phyloP scores from a whole-genome alignment of 2,888 invertebrate genomes.

The Mythimna impura region DNA sequence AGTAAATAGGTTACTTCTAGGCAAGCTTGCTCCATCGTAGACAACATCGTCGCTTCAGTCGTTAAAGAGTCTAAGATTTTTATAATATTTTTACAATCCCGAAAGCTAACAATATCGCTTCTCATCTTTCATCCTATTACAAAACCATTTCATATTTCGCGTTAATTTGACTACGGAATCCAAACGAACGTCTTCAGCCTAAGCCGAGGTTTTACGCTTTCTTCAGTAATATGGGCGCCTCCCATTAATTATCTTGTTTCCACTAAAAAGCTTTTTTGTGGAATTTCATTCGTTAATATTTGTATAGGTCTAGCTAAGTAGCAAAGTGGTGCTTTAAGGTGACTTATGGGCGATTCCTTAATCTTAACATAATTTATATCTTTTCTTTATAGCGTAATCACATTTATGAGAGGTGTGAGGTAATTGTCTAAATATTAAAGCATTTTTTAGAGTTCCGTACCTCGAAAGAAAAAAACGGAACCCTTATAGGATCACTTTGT shows the following conservation, averaged over 20 bases:
- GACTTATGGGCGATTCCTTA: not conserved
- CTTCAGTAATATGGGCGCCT: constrained; percentile 14
- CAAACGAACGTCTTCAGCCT: constrained; percentile 31
- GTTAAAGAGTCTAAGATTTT: no score
- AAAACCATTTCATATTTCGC: constrained; percentile 22
- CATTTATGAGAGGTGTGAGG: no score
- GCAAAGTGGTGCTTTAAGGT: not conserved
- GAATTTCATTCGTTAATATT: constrained; percentile 45
- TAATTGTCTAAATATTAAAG: no score
- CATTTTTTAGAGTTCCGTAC: no score
- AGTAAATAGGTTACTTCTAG: no score
- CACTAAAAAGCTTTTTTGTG: constrained; percentile 45
- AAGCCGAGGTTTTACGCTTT: constrained; percentile 26
- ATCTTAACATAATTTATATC: not conserved
- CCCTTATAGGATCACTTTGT: no score
- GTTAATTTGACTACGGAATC: constrained; percentile 35
- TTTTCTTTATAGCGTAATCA: not conserved
- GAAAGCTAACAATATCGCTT: not conserved
- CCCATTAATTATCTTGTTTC: constrained; percentile 54
- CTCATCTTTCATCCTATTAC: not conserved
- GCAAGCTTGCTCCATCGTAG: no score
- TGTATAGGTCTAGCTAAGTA: constrained; percentile 17
- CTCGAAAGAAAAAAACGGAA: no score
- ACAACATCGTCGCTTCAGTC: no score
- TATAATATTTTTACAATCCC: no score